phyloP scores from a whole-genome alignment of 2,113 vertebrate species.

The Egretta garzetta region DNA sequence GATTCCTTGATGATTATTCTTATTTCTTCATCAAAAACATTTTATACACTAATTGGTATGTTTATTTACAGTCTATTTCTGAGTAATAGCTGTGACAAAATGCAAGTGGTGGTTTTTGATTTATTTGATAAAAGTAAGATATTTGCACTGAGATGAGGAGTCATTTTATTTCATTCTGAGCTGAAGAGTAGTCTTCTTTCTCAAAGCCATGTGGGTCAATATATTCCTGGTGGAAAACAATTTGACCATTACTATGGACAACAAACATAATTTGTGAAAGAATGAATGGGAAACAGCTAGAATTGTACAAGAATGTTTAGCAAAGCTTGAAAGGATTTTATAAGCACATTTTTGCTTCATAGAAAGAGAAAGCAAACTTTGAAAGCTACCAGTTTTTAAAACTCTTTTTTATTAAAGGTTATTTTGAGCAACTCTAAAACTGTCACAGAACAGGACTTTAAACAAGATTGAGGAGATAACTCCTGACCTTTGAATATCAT shows the following conservation, averaged over 20 bases:
- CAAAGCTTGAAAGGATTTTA: background rate
- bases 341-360: background rate
- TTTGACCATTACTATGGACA: background rate
- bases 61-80: background rate
- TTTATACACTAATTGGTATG: background rate
- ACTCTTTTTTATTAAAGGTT: background rate
- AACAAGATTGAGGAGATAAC: conserved; percentile 10
- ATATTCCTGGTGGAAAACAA: background rate
- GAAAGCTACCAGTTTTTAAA: background rate
- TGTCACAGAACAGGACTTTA: background rate
- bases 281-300: background rate
- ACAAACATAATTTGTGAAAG: background rate
- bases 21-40: background rate
- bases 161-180: background rate
- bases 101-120: background rate
- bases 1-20: background rate
- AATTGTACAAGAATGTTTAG: background rate
- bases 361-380: background rate
- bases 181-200: background rate
- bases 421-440: background rate
- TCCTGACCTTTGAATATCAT: conserved; percentile 36
- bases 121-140: background rate
- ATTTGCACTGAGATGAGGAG: background rate
- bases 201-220: background rate
- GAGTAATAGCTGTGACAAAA: background rate